Percentiles rank a stretch among this genome's conserved stretches.
Conservation (phyloP, 2,113 vertebrate genomes). For the Emberiza fucata region DNA sequence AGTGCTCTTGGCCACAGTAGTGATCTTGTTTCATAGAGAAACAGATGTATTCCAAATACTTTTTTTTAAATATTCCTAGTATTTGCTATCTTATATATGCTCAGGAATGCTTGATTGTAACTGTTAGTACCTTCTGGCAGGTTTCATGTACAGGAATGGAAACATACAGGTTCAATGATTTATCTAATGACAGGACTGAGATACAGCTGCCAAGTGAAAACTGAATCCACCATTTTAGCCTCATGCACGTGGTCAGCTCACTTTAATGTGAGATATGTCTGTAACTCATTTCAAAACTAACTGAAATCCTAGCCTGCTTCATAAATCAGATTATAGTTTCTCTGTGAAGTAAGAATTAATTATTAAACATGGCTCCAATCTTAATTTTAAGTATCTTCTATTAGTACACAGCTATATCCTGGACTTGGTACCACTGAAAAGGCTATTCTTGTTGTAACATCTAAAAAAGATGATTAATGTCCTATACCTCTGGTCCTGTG, state of each 20-base stretch:
- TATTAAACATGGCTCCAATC: not conserved
- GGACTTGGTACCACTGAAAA: not conserved
- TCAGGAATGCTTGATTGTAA: not conserved
- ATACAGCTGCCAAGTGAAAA: not conserved
- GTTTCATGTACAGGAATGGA: not conserved
- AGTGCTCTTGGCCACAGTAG: not conserved
- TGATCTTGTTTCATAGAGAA: not conserved
- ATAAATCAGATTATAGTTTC: not conserved
- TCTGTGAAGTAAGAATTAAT: not conserved
- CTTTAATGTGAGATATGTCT: not conserved
- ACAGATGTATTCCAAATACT: not conserved
- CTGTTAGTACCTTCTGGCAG: not conserved
- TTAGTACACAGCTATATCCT: not conserved
- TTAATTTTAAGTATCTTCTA: not conserved
- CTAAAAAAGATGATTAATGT: constrained; percentile 33
- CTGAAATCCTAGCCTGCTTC: not conserved
- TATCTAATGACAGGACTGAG: not conserved
- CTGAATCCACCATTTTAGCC: not conserved
- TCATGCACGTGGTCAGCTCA: not conserved
- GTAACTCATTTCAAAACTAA: not conserved
- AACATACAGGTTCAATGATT: not conserved
- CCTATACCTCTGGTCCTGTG: not conserved
- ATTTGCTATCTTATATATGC: not conserved
- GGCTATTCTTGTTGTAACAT: not conserved
- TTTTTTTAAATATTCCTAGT: not conserved